These are phyloP conservation scores for Glossophaga mutica DNA, from an alignment of 2,797 vertebrate genomes.

Conservation along the genomic window DNA sequence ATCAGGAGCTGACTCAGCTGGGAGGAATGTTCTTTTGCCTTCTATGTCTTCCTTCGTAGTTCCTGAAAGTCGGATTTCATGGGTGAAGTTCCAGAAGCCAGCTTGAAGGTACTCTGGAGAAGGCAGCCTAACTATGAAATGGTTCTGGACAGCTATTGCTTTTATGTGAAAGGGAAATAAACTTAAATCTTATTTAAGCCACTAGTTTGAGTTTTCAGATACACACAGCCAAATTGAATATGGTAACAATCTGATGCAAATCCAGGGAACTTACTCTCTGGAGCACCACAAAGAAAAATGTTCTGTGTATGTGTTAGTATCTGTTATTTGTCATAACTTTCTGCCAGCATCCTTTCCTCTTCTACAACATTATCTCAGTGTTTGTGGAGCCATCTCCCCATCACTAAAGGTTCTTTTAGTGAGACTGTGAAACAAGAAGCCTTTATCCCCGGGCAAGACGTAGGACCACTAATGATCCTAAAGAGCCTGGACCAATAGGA, in stretches of 20 bases:
- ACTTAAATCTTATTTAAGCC: background rate
- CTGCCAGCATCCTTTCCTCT: background rate
- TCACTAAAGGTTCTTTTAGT: background rate
- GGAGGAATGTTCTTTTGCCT: background rate
- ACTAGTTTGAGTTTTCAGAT: background rate
- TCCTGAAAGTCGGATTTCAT: background rate
- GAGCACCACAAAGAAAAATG: background rate
- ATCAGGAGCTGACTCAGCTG: background rate
- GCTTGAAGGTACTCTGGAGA: background rate
- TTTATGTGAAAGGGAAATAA: background rate
- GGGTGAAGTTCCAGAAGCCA: background rate
- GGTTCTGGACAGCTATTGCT: background rate
- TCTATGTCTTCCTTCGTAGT: background rate
- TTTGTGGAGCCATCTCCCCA: background rate
- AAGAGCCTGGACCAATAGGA: background rate
- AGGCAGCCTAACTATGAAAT: background rate
- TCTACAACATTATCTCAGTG: background rate
- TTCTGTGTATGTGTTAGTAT: background rate
- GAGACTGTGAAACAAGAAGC: background rate
- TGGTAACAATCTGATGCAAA: background rate
- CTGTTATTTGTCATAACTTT: background rate
- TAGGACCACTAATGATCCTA: background rate
- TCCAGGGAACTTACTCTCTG: background rate
- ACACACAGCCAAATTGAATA: background rate
- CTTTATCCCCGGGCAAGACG: background rate